Evolutionary conservation across 2,888 invertebrate genomes (phyloP), one percentile per base, ranked within the genome.

Genomic region (Ceratothoa steindachneri): DNA sequence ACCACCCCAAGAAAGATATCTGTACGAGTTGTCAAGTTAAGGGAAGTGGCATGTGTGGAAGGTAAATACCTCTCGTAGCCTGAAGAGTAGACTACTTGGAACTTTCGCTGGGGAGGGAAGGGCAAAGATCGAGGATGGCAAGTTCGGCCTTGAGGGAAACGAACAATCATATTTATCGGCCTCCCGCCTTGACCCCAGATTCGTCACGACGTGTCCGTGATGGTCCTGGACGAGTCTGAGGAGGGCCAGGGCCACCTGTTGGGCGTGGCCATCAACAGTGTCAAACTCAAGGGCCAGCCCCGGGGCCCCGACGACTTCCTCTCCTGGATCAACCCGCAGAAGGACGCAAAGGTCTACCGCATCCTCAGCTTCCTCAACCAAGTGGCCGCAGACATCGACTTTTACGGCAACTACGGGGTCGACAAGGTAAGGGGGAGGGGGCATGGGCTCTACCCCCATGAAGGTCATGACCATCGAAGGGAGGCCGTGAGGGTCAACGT

Each of bases 241-340:
- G 66, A 75, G 27, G 73, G 73, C 31, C 55, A 75, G 24, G 71
- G 73, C 30, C 68, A 72, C n/a, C 68, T 79, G 55, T 75, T 79
- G 12, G 78, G 78, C 1, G 78, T 79, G 52, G 78, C 78, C 30
- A 74, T 79, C 68, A 79, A 79, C 74, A 76, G 74, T 52, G 68
- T 79, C 28, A 79, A 79, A 60, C 71, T 55, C 30, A 66, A 75
- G 4, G 78, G 76, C 15, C 30, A 69, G 0, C 73, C 75, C 0
- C 29, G 64, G 2, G 78, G 77, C 2, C 76, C 75, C 1, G 78
- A 79, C 67, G 78, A 76, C 31, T 79, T 79, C 67, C 60, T 79
- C 7, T 67, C 75, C 28, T 79, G 78, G 78, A 73, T 79, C 19
- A 69, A 79, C 72, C 78, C 75, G 2, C 69, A 76, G 51, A 79